These are phyloP conservation scores for Plotosus lineatus DNA, from an alignment of 2,113 vertebrate genomes.

Conservation along the genomic window DNA sequence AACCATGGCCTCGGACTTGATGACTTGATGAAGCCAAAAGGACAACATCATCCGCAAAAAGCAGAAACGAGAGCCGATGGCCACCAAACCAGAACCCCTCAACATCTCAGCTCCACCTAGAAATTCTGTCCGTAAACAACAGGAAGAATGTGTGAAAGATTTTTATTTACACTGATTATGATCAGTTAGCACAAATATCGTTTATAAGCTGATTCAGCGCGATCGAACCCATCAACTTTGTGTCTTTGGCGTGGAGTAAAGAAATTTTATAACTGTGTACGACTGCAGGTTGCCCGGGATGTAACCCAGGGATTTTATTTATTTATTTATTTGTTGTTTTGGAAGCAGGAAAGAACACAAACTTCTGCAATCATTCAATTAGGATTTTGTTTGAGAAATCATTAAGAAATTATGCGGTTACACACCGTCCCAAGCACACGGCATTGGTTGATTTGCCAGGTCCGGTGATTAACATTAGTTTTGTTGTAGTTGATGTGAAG, in stretches of 20 bases:
- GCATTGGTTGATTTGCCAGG: neutral
- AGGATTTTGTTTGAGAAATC: neutral
- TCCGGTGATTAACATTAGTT: neutral
- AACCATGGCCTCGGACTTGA: too few relatives aligned
- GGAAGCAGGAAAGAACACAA: too few relatives aligned
- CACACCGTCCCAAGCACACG: neutral
- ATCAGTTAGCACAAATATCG: neutral
- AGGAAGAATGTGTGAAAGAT: neutral
- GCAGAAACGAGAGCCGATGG: too few relatives aligned
- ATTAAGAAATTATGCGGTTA: neutral
- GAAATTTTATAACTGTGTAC: neutral
- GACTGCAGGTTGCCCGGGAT: neutral
- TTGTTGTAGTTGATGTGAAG: conserved; percentile 29
- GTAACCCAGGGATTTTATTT: too few relatives aligned
- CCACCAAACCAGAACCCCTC: too few relatives aligned
- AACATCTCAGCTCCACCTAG: too few relatives aligned
- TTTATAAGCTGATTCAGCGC: neutral
- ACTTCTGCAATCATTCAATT: too few relatives aligned
- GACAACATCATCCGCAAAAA: too few relatives aligned
- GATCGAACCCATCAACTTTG: neutral
- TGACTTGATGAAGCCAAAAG: too few relatives aligned
- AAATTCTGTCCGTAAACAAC: too few relatives aligned
- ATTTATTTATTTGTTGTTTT: too few relatives aligned
- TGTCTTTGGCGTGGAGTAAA: neutral
- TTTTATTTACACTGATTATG: neutral